Conservation (phyloP, 1,140 invertebrate genomes). For the Aphidius gifuensis region DNA sequence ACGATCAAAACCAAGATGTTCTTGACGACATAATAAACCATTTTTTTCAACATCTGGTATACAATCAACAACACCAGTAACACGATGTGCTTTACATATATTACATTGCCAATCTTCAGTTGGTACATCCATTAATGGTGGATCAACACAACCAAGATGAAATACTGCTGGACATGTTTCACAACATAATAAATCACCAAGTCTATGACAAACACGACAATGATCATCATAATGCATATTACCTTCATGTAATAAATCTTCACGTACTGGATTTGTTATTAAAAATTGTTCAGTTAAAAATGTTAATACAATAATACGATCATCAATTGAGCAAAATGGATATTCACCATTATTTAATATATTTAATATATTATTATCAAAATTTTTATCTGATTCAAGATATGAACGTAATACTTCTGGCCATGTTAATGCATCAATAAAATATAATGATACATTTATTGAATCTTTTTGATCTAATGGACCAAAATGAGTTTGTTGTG, state of each 20-base stretch:
- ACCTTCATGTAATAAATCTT: slow-evolving; percentile 92
- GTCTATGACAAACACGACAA: slow-evolving; percentile 89
- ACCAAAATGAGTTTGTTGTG: slow-evolving; percentile 91
- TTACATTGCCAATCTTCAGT: slow-evolving; percentile 95
- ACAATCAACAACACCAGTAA: slow-evolving; percentile 89
- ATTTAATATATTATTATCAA: slow-evolving; percentile 68
- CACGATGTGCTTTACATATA: slow-evolving; percentile 87
- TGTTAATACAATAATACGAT: slow-evolving; percentile 82
- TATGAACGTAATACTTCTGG: slow-evolving; percentile 86
- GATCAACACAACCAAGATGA: slow-evolving; percentile 93
- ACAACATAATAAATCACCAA: slow-evolving; percentile 93
- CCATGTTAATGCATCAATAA: slow-evolving; percentile 93
- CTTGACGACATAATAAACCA: slow-evolving; percentile 85
- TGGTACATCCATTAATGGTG: slow-evolving; percentile 87
- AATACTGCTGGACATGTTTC: slow-evolving; percentile 96
- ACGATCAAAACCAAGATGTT: slow-evolving; percentile 89
- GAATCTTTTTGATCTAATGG: slow-evolving; percentile 95
- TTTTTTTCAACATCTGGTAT: slow-evolving; percentile 88
- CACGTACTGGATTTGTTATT: slow-evolving; percentile 87
- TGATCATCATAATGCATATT: slow-evolving; percentile 93
- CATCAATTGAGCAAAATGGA: slow-evolving; percentile 80
- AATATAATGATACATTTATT: slow-evolving; percentile 87
- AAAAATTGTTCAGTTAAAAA: slow-evolving; percentile 93
- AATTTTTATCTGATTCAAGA: slow-evolving; percentile 82
- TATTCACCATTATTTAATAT: slow-evolving; percentile 79